phyloP scores from a whole-genome alignment of 2,797 vertebrate species.

The Aldrovandia affinis region DNA sequence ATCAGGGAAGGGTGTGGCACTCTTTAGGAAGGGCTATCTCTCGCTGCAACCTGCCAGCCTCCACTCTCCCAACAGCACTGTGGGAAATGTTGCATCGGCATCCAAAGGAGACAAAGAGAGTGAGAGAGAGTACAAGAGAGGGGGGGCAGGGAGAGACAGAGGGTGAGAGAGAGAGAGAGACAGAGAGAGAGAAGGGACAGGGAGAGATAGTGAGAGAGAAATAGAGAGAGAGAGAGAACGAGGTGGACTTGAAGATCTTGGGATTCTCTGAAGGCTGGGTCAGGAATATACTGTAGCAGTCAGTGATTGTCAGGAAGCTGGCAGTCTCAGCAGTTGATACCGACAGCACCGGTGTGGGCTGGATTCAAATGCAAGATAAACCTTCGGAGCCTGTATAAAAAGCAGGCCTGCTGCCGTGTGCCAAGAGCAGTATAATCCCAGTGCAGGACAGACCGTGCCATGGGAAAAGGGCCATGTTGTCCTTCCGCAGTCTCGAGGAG shows the following conservation, averaged over 20 bases:
- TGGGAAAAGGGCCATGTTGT: slow-evolving; percentile 19
- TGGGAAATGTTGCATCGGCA: slow-evolving; percentile 19
- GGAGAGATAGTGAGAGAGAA: slow-evolving; percentile 40
- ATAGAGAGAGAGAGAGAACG: slow-evolving; percentile 27
- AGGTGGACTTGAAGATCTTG: slow-evolving; percentile 45
- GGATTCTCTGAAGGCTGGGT: slow-evolving; percentile 45
- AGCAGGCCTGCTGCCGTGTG: background rate
- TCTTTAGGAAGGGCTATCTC: background rate
- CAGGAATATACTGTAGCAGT: slow-evolving; percentile 3
- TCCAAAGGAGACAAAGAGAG: slow-evolving; percentile 44
- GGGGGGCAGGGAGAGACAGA: slow-evolving; percentile 14
- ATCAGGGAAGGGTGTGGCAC: slow-evolving; percentile 39
- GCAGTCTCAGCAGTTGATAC: background rate
- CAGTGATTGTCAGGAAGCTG: slow-evolving; percentile 30
- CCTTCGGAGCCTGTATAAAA: background rate
- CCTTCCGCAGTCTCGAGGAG: background rate
- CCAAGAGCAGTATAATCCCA: slow-evolving; percentile 1
- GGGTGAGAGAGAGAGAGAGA: slow-evolving; percentile 41
- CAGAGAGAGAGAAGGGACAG: slow-evolving; percentile 38
- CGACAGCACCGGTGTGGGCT: background rate
- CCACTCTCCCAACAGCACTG: slow-evolving; percentile 25
- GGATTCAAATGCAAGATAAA: background rate
- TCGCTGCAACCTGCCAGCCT: slow-evolving; percentile 24
- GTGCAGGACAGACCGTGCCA: background rate
- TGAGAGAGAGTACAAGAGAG: too few relatives aligned